These are phyloP conservation scores for Pachyramphus minor DNA, from an alignment of 2,113 vertebrate species.

Conservation along the genomic window DNA sequence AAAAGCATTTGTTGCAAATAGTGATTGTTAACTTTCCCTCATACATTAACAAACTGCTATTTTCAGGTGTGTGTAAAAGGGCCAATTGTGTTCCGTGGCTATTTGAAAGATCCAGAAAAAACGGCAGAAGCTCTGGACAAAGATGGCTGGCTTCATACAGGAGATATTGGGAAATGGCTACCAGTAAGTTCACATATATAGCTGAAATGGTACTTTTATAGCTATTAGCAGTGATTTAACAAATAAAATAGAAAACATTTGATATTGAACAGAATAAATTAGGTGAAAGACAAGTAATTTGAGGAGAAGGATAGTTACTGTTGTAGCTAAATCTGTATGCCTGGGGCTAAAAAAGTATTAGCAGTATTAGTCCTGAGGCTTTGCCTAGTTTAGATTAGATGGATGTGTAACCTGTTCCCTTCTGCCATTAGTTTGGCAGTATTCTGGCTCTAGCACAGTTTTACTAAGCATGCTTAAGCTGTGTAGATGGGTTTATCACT, in stretches of 20 bases:
- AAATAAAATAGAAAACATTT: not conserved
- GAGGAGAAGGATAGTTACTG: not conserved
- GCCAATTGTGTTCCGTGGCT: conserved; percentile 90
- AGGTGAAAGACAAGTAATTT: not conserved
- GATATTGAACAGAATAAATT: not conserved
- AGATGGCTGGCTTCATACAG: conserved; percentile 95
- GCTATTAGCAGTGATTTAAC: not conserved
- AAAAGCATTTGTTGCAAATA: not conserved
- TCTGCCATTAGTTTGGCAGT: not conserved
- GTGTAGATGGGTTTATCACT: not conserved
- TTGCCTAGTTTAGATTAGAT: not conserved
- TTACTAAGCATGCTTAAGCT: not conserved
- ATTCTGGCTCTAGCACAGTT: not conserved
- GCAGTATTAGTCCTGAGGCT: not conserved
- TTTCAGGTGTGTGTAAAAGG: conserved; percentile 94
- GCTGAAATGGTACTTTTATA: not conserved
- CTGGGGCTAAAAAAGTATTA: not conserved
- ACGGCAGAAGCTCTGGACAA: conserved; percentile 87
- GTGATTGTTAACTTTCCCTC: not conserved
- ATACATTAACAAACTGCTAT: not conserved
- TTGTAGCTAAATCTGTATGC: not conserved
- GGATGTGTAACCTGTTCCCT: not conserved
- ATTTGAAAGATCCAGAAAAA: conserved; percentile 89
- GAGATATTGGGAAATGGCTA: conserved; percentile 95
- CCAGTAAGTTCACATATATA: conserved; percentile 76